phyloP scores from a whole-genome alignment of 2,797 vertebrate species.

The Lagocephalus sceleratus region DNA sequence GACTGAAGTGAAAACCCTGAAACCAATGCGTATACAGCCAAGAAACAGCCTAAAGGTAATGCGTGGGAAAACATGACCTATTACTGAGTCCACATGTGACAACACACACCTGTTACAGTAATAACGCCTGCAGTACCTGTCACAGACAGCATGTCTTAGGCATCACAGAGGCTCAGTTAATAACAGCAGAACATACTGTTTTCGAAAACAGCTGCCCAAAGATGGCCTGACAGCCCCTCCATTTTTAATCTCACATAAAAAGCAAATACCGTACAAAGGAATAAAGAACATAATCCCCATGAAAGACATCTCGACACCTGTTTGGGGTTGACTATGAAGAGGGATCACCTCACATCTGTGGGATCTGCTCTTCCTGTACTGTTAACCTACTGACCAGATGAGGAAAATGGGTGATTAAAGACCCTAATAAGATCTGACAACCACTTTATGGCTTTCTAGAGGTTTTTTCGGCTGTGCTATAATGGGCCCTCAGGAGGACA shows the following conservation, averaged over 20 bases:
- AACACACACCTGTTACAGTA: constrained; percentile 46
- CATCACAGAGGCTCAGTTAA: constrained; percentile 13
- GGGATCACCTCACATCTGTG: constrained; percentile 31
- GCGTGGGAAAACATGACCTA: constrained; percentile 38
- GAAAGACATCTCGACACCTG: constrained; percentile 35
- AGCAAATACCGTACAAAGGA: constrained; percentile 63
- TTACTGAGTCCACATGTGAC: constrained; percentile 35
- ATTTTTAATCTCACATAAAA: constrained; percentile 57
- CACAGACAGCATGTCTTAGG: constrained; percentile 20
- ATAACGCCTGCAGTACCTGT: constrained; percentile 29
- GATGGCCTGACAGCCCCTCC: constrained; percentile 59
- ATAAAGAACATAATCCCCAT: constrained; percentile 58
- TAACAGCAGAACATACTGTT: constrained; percentile 46
- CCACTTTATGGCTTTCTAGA: constrained; percentile 2
- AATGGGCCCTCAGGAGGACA: constrained; percentile 11
- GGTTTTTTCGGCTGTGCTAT: constrained; percentile 2
- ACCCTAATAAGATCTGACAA: constrained; percentile 10
- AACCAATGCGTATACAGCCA: constrained; percentile 23
- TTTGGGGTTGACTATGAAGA: constrained; percentile 38
- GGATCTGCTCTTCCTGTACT: background rate
- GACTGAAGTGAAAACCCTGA: constrained; percentile 22
- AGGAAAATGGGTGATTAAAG: constrained; percentile 18
- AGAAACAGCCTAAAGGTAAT: constrained; percentile 46
- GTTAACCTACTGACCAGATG: constrained; percentile 13
- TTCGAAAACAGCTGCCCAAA: constrained; percentile 46